Evolutionary conservation across 2,888 invertebrate genomes (phyloP), one percentile per base, ranked within the genome.

Genomic region (Oxytorus armatus): DNA sequence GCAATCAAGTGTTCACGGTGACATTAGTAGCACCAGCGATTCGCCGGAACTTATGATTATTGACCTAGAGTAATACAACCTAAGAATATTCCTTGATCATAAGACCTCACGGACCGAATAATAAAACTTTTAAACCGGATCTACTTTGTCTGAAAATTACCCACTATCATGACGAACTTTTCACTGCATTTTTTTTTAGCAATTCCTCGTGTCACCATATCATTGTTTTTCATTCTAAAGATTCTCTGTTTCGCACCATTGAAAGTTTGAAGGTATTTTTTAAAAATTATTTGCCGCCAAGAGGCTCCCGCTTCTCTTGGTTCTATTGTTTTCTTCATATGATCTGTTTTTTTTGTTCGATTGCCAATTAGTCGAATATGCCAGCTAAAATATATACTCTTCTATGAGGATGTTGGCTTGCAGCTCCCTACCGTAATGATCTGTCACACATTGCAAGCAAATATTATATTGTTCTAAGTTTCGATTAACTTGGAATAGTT

Each of bases 41-140:
- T 91, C 91, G 11, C 91, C 91, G 4, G 92, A 92, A 76, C 85
- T 91, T n/a, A 91, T 92, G 90, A 91, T 92, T 70, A 92, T 92
- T 72, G 92, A 92, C 84, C 84, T 92, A 86, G 91, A 92, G 82
- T 91, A 88, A 89, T 57, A 72, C 8, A 33, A 23, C 10, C 16
- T 36, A 3, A n/a, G 36, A 7, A 23, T 59, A 25, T 33, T 18
- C 21, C 16, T 21, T 18, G 42, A 53, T 76, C 23, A 59, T 53
- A 44, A 14, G 2, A 51, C 33, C 44, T 61, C 36, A 11, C 25
- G 11, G 29, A 57, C 14, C 39, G 53, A 44, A 39, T 55, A 53
- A 73, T 78, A 47, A 61, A 78, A 16, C 5, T 51, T 61, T 51
- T 44, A 0, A 36, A 44, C 44, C 36, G 77, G 23, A 61, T 42